These are phyloP conservation scores for Chlorospingus flavigularis DNA, from an alignment of 2,797 vertebrate genomes.

Conservation along the genomic window DNA sequence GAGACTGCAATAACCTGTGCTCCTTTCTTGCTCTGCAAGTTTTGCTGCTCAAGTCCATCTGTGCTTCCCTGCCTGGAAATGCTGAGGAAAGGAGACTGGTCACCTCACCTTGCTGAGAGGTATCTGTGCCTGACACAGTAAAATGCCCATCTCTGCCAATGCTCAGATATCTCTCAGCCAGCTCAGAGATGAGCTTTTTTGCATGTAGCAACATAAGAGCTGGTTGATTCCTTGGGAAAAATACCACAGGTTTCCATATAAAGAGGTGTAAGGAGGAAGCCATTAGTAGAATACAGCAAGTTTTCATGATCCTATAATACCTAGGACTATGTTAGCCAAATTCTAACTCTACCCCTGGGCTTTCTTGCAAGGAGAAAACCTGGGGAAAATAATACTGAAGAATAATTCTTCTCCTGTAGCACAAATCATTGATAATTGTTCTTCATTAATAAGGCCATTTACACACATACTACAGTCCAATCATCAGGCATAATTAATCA, in stretches of 20 bases:
- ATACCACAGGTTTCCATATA: neutral
- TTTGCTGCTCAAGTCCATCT: neutral
- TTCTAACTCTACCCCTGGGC: neutral
- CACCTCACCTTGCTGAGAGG: neutral
- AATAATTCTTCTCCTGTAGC: neutral
- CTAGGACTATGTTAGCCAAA: neutral
- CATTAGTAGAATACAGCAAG: neutral
- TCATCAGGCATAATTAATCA: neutral
- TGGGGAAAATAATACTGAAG: neutral
- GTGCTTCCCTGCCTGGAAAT: neutral
- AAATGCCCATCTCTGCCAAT: neutral
- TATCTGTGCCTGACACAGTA: neutral
- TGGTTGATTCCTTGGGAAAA: neutral
- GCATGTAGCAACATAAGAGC: neutral
- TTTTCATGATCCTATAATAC: neutral
- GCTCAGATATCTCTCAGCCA: slow-evolving; percentile 17
- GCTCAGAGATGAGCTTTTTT: neutral
- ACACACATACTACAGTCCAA: neutral
- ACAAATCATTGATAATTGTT: neutral
- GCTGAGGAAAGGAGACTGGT: neutral
- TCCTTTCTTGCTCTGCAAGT: slow-evolving; percentile 49
- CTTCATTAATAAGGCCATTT: neutral
- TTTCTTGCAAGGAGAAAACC: neutral
- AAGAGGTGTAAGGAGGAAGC: neutral
- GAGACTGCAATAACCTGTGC: neutral